Conservation (phyloP, 2,888 invertebrate species). For the Heliconius ismenius region DNA sequence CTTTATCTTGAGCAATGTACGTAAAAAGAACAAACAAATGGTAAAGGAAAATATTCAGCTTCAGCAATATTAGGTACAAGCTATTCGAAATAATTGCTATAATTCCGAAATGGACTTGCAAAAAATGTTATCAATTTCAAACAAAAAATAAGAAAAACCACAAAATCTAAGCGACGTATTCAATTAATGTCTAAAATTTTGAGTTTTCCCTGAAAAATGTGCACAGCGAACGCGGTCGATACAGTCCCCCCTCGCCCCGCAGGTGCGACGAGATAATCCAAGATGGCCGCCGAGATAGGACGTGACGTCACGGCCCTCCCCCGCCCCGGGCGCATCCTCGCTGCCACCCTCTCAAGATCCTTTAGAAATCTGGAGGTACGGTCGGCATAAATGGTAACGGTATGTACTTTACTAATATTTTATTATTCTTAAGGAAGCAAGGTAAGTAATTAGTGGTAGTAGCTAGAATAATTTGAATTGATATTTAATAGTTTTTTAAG, state of each 20-base stretch:
- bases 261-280: constrained; percentile 83
- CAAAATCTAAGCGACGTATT: background rate
- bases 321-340: constrained; percentile 64
- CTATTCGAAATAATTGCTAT: background rate
- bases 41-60: too few relatives aligned
- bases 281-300: constrained; percentile 83
- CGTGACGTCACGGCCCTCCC: constrained; percentile 79
- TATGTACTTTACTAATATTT: background rate
- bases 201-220: constrained; percentile 71
- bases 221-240: constrained; percentile 75
- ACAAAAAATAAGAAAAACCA: background rate
- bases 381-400: constrained; percentile 52
- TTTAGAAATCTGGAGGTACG: constrained; percentile 74
- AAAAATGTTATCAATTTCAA: background rate
- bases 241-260: constrained; percentile 71
- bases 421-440: background rate
- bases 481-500: background rate
- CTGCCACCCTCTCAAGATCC: constrained; percentile 81
- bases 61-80: background rate
- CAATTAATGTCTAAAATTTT: constrained; percentile 42
- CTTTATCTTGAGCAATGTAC: too few relatives aligned
- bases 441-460: background rate
- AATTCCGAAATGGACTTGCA: background rate
- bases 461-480: background rate
- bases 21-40: background rate